Base-by-base conservation (phyloP, 2,888 invertebrate genomes). In the Xestobium rufovillosum region DNA sequence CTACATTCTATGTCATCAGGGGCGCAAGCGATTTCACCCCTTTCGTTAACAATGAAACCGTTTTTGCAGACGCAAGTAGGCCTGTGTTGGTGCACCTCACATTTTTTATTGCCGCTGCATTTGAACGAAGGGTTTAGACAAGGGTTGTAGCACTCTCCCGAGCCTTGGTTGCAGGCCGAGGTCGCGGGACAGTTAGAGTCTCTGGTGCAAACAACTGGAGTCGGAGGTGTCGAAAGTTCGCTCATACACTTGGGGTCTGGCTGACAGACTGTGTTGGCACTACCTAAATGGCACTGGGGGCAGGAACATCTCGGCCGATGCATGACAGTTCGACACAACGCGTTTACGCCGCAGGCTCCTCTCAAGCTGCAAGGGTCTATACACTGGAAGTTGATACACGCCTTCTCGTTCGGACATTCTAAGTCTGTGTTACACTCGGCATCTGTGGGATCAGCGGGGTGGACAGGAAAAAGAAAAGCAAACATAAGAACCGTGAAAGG, bases 391-490 rank as follows among this genome's bases (percentile, higher is more conserved):
- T 85, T 84, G 70, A 88, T 78, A 73, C 91, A 92, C 65, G 88
- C 84, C 73, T 87, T 85, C 71, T 90, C 88, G 71, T 82, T 82
- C 53, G 87, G 81, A 72, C 91, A 92, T 73, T 89, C 89, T 73
- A 79, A 76, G 76, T 91, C 88, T 70, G 80, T 80, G 73, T 80
- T 80, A 74, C 90, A 90, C 79, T 87, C 85, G 55, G 65, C 65
- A 56, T 65, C 67, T 65, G 61, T 53, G 52, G 54, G 50, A 47
- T 45, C 47, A 43, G 42, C 52, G 55, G 54, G 57, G 52, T 56
- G 59, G 56, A 61, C 60, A 65, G 61, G 64, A 68, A 70, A 69
- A 68, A 65, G 63, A 66, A 80, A 80, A 80, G 79, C 79, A 73
- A 76, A 73, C 75, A 75, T 78, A 78, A 80, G 80, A 85, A 85